Percentiles rank a stretch among this genome's conserved stretches.
phyloP scores from a whole-genome alignment of 2,797 vertebrate species.

The Graptemys geographica region DNA sequence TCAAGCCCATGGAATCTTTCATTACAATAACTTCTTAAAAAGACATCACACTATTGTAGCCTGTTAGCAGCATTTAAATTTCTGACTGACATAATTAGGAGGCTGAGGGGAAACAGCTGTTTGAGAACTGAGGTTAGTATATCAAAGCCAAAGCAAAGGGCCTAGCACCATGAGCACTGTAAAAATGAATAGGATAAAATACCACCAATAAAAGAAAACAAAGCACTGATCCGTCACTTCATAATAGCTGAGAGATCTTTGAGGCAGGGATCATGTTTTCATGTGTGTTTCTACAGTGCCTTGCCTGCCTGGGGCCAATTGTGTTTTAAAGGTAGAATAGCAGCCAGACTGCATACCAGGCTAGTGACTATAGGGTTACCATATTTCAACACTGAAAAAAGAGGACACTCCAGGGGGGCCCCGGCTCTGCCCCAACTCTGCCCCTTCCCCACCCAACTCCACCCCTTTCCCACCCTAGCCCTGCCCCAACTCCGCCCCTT shows the following conservation, averaged over 20 bases:
- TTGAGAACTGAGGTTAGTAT: background rate
- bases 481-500: too few relatives aligned
- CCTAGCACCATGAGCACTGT: too few relatives aligned
- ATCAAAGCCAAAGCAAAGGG: background rate
- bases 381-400: too few relatives aligned
- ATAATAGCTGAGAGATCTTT: background rate
- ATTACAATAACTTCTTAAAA: background rate
- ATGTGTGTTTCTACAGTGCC: background rate
- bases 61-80: background rate
- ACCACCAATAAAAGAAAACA: background rate
- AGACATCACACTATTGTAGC: background rate
- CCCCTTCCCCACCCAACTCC: too few relatives aligned
- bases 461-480: too few relatives aligned
- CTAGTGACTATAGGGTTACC: background rate
- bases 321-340: background rate
- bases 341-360: background rate
- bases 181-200: too few relatives aligned
- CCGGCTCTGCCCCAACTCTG: too few relatives aligned
- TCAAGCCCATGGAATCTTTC: background rate
- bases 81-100: background rate
- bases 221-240: background rate
- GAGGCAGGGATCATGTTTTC: background rate
- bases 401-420: too few relatives aligned
- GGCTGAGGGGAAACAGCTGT: background rate
- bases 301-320: background rate